Conservation (phyloP, 2,797 vertebrate genomes). For the Astyanax mexicanus region DNA sequence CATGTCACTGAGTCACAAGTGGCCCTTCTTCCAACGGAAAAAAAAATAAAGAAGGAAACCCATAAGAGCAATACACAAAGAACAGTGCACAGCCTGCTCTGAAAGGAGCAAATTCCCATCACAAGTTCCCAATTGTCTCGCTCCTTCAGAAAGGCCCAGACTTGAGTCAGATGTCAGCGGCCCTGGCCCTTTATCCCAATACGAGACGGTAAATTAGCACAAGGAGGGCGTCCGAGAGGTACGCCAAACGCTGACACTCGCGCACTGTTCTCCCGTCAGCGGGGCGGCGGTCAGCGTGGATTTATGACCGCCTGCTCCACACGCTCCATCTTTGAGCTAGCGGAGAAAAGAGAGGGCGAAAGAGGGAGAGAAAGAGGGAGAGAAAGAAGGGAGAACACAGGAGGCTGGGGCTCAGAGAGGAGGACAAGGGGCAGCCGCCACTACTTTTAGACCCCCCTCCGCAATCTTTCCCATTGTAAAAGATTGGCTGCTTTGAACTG, state of each 20-base stretch:
- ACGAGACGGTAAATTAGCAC: slow-evolving; percentile 77
- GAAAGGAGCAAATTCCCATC: slow-evolving; percentile 66
- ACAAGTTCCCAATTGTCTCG: slow-evolving; percentile 82
- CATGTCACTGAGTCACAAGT: slow-evolving; percentile 27
- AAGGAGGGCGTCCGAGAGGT: slow-evolving; percentile 71
- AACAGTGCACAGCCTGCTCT: slow-evolving; percentile 35
- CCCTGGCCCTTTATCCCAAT: slow-evolving; percentile 71
- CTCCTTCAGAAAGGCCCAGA: slow-evolving; percentile 77
- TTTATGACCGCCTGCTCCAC: slow-evolving; percentile 78
- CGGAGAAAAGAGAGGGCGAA: slow-evolving; percentile 58
- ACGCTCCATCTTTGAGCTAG: slow-evolving; percentile 68
- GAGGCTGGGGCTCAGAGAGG: slow-evolving; percentile 56
- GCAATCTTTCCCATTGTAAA: slow-evolving; percentile 76
- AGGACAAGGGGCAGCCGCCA: slow-evolving; percentile 83
- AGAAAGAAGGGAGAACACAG: slow-evolving; percentile 65
- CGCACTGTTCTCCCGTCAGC: slow-evolving; percentile 69
- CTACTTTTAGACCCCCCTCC: slow-evolving; percentile 48
- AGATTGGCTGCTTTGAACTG: slow-evolving; percentile 83
- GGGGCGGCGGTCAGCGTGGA: slow-evolving; percentile 74
- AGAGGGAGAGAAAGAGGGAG: slow-evolving; percentile 43
- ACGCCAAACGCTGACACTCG: slow-evolving; percentile 48
- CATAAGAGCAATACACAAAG: slow-evolving; percentile 28
- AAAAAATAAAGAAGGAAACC: slow-evolving; percentile 4
- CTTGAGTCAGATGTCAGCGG: slow-evolving; percentile 81
- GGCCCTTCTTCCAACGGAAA: slow-evolving; percentile 4